Evolutionary conservation across 2,797 vertebrate species (phyloP).

Genomic region (Cyclopterus lumpus): DNA sequence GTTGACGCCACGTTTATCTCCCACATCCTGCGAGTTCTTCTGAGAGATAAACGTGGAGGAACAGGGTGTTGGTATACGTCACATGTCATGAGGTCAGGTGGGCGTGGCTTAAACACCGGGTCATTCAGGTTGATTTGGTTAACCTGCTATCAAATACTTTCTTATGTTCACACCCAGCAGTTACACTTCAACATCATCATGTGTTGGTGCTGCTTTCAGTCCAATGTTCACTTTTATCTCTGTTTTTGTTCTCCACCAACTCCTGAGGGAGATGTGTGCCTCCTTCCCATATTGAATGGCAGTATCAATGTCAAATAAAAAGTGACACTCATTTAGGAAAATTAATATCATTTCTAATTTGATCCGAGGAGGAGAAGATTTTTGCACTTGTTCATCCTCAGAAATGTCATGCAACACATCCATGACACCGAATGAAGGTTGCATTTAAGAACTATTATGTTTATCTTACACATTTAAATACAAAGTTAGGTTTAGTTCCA

Average conservation of each 20-base stretch:
- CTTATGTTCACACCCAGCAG: background rate
- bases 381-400: background rate
- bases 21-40: constrained; percentile 28
- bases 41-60: constrained; percentile 24
- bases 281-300: background rate
- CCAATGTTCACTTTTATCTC: background rate
- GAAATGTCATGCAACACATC: background rate
- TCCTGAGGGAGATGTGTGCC: background rate
- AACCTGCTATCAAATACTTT: background rate
- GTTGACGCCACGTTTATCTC: constrained; percentile 43
- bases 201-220: background rate
- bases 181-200: background rate
- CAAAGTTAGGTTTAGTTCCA: background rate
- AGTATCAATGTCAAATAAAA: background rate
- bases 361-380: background rate
- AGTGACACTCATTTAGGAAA: background rate
- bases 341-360: constrained; percentile 10
- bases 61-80: background rate
- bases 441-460: background rate
- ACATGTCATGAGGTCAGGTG: background rate
- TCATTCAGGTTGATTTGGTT: background rate
- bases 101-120: background rate
- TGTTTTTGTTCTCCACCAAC: background rate
- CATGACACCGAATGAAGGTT: background rate
- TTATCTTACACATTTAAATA: background rate